Percentiles rank a stretch among this genome's conserved stretches.
Evolutionary conservation across 2,113 vertebrate species (phyloP).

Genomic region (Rhynchomys soricoides): DNA sequence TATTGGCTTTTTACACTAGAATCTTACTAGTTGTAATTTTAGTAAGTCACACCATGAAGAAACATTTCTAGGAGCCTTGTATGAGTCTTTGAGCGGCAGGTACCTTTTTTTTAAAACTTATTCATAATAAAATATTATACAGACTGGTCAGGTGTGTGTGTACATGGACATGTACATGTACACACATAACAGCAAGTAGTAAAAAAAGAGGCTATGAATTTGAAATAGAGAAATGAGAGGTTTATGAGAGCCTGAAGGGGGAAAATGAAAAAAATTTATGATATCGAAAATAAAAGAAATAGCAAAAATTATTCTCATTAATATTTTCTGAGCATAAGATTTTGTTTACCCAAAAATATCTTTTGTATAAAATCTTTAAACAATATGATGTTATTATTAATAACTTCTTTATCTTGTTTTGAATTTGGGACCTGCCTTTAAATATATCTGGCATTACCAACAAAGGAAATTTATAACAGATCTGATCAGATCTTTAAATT

Average conservation of each 20-base stretch:
- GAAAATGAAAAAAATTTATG: not conserved
- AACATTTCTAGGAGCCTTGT: not conserved
- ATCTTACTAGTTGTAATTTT: not conserved
- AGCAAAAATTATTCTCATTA: not conserved
- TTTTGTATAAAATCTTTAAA: constrained; percentile 47
- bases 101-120: constrained; percentile 2
- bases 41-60: not conserved
- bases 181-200: not conserved
- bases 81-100: not conserved
- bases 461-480: constrained; percentile 50
- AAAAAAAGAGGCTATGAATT: not conserved
- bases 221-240: not conserved
- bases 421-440: constrained; percentile 12
- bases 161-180: not conserved
- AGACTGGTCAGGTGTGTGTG: not conserved
- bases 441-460: constrained; percentile 18
- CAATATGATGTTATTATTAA: not conserved
- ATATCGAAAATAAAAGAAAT: not conserved
- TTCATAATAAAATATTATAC: not conserved
- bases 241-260: not conserved
- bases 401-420: not conserved
- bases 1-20: not conserved
- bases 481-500: constrained; percentile 10
- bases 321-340: not conserved
- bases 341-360: constrained; percentile 2